Evolutionary conservation across 2,888 invertebrate genomes (phyloP).

Genomic region (Scelioninae gen. 2): DNA sequence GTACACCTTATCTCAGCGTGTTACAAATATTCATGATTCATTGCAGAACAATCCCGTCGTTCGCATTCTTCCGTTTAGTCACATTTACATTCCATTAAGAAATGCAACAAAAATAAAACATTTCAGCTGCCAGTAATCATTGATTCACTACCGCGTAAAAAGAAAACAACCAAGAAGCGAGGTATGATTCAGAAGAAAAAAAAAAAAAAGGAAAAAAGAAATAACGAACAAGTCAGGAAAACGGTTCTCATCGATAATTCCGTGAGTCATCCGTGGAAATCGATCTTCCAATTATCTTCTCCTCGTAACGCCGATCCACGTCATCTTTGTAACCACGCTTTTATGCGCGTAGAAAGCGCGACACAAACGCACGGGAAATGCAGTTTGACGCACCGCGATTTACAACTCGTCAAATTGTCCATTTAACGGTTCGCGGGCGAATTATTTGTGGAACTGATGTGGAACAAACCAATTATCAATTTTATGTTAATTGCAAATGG

Average conservation of each 20-base stretch:
- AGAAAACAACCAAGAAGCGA: no score
- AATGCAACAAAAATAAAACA: slow-evolving; percentile 10
- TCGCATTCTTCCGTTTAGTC: slow-evolving; percentile 12
- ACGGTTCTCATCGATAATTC: slow-evolving; percentile 5
- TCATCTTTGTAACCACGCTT: slow-evolving; percentile 5
- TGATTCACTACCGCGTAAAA: slow-evolving; percentile 19
- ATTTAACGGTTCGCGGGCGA: no score
- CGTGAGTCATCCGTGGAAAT: slow-evolving; percentile 39
- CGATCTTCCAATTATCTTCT: slow-evolving; percentile 32
- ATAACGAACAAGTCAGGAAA: no score
- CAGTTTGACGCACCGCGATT: slow-evolving; percentile 14
- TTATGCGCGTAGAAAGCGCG: slow-evolving; percentile 16
- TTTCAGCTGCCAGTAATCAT: neutral
- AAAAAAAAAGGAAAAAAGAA: no score
- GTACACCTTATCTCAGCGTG: no score
- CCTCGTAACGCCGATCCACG: slow-evolving; percentile 13
- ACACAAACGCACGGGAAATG: slow-evolving; percentile 17
- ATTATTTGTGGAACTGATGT: no score
- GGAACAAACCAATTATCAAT: no score
- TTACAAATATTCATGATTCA: slow-evolving; percentile 1
- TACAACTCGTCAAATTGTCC: no score
- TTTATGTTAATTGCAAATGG: no score
- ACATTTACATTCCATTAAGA: slow-evolving; percentile 20
- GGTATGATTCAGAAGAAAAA: no score
- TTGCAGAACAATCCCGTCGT: slow-evolving; percentile 5